Base-by-base conservation (phyloP, 1,140 invertebrate species). In the Ericerus pela region DNA sequence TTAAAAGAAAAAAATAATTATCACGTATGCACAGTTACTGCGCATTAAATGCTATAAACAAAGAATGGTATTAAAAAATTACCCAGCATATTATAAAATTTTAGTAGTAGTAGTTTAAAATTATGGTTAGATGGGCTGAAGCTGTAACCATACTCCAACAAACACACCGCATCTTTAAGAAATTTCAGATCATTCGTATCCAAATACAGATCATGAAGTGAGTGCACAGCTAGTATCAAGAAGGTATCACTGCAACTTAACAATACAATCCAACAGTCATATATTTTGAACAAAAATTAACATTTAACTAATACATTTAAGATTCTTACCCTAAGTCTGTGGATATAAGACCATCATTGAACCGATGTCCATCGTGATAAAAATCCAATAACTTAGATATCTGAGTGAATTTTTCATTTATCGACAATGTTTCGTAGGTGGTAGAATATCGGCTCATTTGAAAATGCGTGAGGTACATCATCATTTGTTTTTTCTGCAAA, bases 91-190 rank as follows among this genome's bases (percentile, higher is more conserved):
- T 84, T 80, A 65, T 87, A 88, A 1, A 85, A 71, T 53, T 80
- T 76, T 22, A 86, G 69, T 8, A 85, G 74, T 6, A 88, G 67
- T 51, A 89, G 65, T 67, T 88, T 88, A 22, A 80, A 75, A 65
- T 87, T 83, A 62, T 81, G 85, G 70, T 88, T 88, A 58, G 79
- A 78, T 1, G 84, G 81, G 65, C 82, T 86, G 58, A 78, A 74
- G 28, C 75, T 71, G 11, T 88, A 67, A 16, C 82, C 77, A 65
- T 78, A 72, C 65, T 88, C 81, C 56, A 90, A 67, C 10, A 88
- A 65, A 31, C 77, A 71, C 12, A 85, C 58, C 4, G 79, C 80
- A 65, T 79, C 76, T 57, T 82, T 63, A 58, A 85, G 65, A 61
- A 78, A 76, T 58, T 75, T 67, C 14, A 72, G 69, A 57, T 76